These are phyloP conservation scores for Sternotherus odoratus DNA, from an alignment of 2,797 vertebrate species.

Conservation along the genomic window DNA sequence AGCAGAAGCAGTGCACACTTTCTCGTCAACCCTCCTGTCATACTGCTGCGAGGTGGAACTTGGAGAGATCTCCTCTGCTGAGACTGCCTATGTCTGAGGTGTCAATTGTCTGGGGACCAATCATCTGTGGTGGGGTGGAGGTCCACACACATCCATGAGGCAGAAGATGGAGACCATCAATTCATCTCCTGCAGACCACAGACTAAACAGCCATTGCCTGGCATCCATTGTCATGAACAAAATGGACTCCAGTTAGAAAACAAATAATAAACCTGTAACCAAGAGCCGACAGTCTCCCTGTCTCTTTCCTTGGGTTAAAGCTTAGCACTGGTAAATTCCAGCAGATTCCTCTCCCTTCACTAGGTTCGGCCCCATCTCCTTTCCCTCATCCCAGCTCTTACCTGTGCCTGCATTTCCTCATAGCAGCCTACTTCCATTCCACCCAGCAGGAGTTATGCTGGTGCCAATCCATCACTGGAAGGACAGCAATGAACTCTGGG, in stretches of 20 bases:
- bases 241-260: background rate
- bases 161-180: constrained; percentile 41
- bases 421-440: background rate
- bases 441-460: background rate
- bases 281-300: background rate
- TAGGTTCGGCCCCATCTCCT: background rate
- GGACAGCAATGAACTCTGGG: background rate
- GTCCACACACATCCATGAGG: background rate
- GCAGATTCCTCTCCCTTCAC: background rate
- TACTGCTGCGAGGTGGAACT: background rate
- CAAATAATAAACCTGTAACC: background rate
- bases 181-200: background rate
- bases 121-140: background rate
- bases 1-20: background rate
- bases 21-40: background rate
- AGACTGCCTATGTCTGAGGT: fast-evolving
- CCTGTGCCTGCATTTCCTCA: fast-evolving
- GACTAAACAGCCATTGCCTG: background rate
- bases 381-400: background rate
- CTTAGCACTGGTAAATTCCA: background rate
- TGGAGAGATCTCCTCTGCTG: background rate
- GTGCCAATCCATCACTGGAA: background rate
- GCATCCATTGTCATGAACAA: background rate
- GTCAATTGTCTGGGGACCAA: constrained; percentile 4
- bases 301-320: background rate